These are phyloP conservation scores for Ophioninae sp. DNA, from an alignment of 2,888 invertebrate species.

Conservation along the genomic window DNA sequence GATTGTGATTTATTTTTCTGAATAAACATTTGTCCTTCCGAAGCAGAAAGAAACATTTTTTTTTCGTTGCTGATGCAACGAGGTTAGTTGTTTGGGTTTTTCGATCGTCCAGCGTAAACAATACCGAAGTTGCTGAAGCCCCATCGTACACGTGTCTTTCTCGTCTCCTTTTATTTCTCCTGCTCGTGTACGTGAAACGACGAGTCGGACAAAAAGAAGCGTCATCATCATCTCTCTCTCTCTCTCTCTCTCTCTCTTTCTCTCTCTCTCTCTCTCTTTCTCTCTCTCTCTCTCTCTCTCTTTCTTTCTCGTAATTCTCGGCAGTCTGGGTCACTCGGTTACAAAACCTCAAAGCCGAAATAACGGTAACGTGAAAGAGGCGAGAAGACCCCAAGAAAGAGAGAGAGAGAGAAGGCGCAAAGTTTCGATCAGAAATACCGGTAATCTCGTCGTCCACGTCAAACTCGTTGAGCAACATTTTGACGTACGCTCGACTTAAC, in stretches of 20 bases:
- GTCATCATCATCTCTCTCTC: too few species aligned
- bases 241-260: background rate
- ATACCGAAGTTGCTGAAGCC: too few species aligned
- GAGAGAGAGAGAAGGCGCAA: conserved; percentile 19
- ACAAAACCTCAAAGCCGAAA: conserved; percentile 77
- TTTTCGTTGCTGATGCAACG: too few species aligned
- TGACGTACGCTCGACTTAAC: conserved; percentile 5
- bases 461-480: conserved; percentile 34
- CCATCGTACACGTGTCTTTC: too few species aligned
- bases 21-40: background rate
- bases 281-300: background rate
- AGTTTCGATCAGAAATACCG: conserved; percentile 70
- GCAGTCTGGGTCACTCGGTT: conserved; percentile 79
- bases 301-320: conserved; percentile 31
- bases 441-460: conserved; percentile 52
- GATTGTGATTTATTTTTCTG: too few species aligned
- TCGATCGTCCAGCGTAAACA: too few species aligned
- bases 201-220: too few species aligned
- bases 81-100: too few species aligned
- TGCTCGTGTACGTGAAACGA: too few species aligned
- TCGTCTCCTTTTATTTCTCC: too few species aligned
- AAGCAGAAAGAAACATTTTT: background rate
- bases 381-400: conserved; percentile 62
- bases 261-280: conserved; percentile 1
- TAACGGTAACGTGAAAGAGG: conserved; percentile 71